Percentiles rank a stretch among this genome's conserved stretches.
phyloP scores from a whole-genome alignment of 2,113 vertebrate species.

The Clarias macrocephalus region DNA sequence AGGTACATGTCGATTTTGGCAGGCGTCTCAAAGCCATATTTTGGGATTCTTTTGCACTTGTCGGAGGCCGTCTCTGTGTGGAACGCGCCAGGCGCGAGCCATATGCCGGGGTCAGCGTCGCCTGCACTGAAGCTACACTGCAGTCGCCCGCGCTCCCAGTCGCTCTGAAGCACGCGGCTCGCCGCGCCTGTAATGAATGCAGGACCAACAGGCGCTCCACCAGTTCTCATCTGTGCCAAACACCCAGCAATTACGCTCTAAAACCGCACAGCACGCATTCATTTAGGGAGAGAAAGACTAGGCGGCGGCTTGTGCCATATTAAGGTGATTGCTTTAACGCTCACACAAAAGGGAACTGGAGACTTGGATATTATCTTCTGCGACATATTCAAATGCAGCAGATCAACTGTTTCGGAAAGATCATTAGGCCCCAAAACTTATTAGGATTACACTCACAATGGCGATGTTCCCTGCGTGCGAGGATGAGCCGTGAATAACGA shows the following conservation, averaged over 20 bases:
- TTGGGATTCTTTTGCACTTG: constrained; percentile 32
- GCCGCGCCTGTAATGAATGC: constrained; percentile 34
- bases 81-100: constrained; percentile 48
- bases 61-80: constrained; percentile 40
- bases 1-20: constrained; percentile 40
- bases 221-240: constrained; percentile 34
- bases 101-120: constrained; percentile 50
- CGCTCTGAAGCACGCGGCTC: constrained; percentile 24
- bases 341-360: constrained; percentile 1
- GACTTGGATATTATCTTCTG: background rate
- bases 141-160: constrained; percentile 15
- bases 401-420: constrained; percentile 48
- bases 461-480: constrained; percentile 65
- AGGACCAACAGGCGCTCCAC: constrained; percentile 36
- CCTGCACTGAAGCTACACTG: constrained; percentile 16
- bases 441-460: constrained; percentile 69
- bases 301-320: background rate
- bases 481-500: constrained; percentile 67
- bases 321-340: constrained; percentile 1
- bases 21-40: constrained; percentile 35
- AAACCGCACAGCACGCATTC: constrained; percentile 10
- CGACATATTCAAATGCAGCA: constrained; percentile 18
- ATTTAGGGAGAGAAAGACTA: constrained; percentile 15
- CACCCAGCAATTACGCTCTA: constrained; percentile 27
- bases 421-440: constrained; percentile 63